phyloP scores from a whole-genome alignment of 30 jellyfish, hydroid and myxozoan species.

The Aurelia sp. region DNA sequence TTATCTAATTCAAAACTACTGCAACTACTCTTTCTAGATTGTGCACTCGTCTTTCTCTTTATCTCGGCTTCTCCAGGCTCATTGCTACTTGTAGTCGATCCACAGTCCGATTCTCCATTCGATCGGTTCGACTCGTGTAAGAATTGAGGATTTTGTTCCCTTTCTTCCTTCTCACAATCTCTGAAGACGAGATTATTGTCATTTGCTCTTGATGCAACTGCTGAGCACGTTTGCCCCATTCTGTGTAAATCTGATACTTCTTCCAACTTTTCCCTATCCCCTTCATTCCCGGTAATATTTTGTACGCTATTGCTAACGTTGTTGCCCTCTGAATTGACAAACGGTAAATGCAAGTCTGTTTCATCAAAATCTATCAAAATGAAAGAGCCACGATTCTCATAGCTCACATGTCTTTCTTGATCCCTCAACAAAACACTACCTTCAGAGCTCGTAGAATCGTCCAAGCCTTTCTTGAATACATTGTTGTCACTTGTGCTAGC shows the following conservation, averaged over 20 bases:
- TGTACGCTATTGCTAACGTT: too few relatives aligned
- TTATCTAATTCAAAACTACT: background rate
- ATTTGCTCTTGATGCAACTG: too few relatives aligned
- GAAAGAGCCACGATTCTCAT: conserved; percentile 22
- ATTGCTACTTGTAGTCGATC: background rate
- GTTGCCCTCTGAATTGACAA: too few relatives aligned
- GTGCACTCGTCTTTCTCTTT: background rate
- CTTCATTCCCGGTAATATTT: too few relatives aligned
- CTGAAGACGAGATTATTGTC: too few relatives aligned
- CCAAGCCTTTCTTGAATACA: background rate
- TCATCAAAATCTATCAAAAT: conserved; percentile 26
- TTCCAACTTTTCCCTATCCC: too few relatives aligned
- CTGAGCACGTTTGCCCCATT: too few relatives aligned
- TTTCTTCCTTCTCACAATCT: too few relatives aligned
- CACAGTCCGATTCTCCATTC: background rate
- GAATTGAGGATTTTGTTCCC: background rate
- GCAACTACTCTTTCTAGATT: background rate
- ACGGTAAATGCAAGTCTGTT: too few relatives aligned
- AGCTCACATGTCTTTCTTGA: background rate
- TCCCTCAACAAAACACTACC: background rate
- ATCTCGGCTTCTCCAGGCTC: background rate
- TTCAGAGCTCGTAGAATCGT: background rate
- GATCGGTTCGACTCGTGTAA: background rate
- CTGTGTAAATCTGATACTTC: too few relatives aligned
- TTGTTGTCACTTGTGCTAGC: background rate